Percentiles rank a stretch among this genome's conserved stretches.
phyloP scores from a whole-genome alignment of 2,888 invertebrate species.

The Zootermopsis nevadensis region DNA sequence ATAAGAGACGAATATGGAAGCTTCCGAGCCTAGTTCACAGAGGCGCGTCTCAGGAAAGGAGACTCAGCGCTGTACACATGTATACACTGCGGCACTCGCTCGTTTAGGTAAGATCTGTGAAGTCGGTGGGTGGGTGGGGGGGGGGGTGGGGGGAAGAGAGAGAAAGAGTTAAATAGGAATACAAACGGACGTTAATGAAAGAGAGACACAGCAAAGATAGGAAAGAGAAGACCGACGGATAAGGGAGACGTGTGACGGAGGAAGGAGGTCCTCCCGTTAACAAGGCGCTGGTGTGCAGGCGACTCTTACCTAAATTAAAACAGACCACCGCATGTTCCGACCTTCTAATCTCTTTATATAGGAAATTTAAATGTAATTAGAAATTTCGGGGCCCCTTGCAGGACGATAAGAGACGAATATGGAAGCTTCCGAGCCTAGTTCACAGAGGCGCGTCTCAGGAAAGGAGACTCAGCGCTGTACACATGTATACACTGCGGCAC shows the following conservation, averaged over 20 bases:
- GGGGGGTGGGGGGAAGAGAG: too few species aligned
- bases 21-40: slow-evolving; percentile 8
- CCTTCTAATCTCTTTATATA: slow-evolving; percentile 51
- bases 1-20: slow-evolving; percentile 38
- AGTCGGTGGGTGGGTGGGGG: too few species aligned
- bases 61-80: not conserved
- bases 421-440: not conserved
- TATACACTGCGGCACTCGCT: not conserved
- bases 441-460: not conserved
- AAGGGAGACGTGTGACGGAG: not conserved
- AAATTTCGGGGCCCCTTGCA: slow-evolving; percentile 42
- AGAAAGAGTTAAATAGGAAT: too few species aligned
- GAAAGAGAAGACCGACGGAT: slow-evolving; percentile 15
- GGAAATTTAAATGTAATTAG: slow-evolving; percentile 52
- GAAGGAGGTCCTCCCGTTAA: slow-evolving; percentile 37
- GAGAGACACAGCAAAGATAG: slow-evolving; percentile 15
- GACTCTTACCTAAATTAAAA: slow-evolving; percentile 50
- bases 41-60: not conserved
- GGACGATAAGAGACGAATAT: slow-evolving; percentile 41
- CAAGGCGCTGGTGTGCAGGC: slow-evolving; percentile 39
- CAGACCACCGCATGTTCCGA: slow-evolving; percentile 41
- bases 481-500: not conserved
- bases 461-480: not conserved
- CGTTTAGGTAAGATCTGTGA: too few species aligned
- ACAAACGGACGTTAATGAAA: slow-evolving; percentile 48